Base-by-base conservation (phyloP, 2,113 vertebrate species). In the Cyanoderma ruficeps region DNA sequence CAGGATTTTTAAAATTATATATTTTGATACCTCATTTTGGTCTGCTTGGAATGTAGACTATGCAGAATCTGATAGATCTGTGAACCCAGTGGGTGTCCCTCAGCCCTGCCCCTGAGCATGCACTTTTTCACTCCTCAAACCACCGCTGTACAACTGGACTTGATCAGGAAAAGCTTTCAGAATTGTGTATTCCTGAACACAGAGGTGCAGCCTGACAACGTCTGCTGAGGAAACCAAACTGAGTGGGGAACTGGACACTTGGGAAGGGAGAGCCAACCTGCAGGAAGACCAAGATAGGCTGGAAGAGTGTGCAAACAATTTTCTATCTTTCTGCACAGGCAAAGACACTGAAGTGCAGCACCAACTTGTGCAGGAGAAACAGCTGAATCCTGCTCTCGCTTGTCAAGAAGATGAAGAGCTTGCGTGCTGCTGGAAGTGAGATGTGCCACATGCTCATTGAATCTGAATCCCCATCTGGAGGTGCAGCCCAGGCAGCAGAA, bases 341-440 rank as follows among this genome's bases (percentile, higher is more conserved):
- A 85, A 50, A 81, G 90, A 25, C 33, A 24, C 44, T 70, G 53
- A 60, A 57, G 37, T 15, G 1, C 67, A 88, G 81, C 41, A 78
- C 23, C 17, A 37, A 47, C 23, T 64, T 11, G 9, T 12, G 39
- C n/a, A 31, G n/a, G n/a, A 93, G 72, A 79, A 94, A 61, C 33
- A 78, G 67, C 83, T 90, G 87, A 55, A 88, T 49, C 13, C 7
- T 47, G 69, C 67, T 90, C 50, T 50, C 63, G 80, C 69, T 33
- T 81, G 83, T 87, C 88, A 94, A 42, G 63, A 90, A 83, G 81
- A 94, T 37, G 46, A 94, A 97, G 55, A 87, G 57, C 53, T 57
- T 59, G 61, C 7, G 21, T 22, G 70, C 12, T 82, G 74, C 77
- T 89, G 17, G 69, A 87, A 92, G 64, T 35, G 37, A 91, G 69